A percentile compares a stretch with the other conserved stretches of the same genome.
These are phyloP conservation scores for Ellobius talpinus DNA, from an alignment of 2,113 vertebrate genomes.

Conservation along the genomic window DNA sequence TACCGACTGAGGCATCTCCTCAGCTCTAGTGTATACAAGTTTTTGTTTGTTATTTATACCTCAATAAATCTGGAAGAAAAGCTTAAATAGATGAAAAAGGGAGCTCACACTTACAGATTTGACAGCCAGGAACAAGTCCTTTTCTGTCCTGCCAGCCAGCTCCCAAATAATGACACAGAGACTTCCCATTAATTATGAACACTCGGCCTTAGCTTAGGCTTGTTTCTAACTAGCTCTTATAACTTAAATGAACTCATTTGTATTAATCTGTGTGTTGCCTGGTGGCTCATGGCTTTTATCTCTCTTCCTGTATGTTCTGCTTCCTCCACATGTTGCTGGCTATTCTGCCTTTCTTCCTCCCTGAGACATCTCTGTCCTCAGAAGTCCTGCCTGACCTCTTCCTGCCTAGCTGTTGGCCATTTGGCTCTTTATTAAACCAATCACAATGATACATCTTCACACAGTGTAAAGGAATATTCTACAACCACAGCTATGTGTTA, in stretches of 20 bases:
- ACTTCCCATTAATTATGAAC: background rate
- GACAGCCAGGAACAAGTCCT: background rate
- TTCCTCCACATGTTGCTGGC: too few relatives aligned
- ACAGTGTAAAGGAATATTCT: too few relatives aligned
- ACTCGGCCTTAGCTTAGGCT: background rate
- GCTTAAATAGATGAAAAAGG: background rate
- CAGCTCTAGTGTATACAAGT: too few relatives aligned
- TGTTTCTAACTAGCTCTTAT: background rate
- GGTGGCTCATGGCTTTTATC: background rate
- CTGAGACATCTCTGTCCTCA: too few relatives aligned
- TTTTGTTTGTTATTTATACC: background rate
- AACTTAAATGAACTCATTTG: background rate
- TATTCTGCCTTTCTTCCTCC: too few relatives aligned
- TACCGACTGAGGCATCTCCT: background rate
- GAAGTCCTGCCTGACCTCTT: too few relatives aligned
- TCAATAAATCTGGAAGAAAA: background rate
- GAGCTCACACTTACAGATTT: background rate
- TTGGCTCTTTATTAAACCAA: too few relatives aligned
- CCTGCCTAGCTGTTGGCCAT: too few relatives aligned
- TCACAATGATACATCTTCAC: too few relatives aligned
- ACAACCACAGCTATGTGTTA: background rate
- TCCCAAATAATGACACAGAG: background rate
- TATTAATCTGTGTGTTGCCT: background rate
- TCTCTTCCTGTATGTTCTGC: background rate
- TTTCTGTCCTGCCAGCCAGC: background rate